Evolutionary conservation across 2,113 vertebrate genomes (phyloP), one percentile per base, ranked within the genome.

Genomic region (Plotosus lineatus): DNA sequence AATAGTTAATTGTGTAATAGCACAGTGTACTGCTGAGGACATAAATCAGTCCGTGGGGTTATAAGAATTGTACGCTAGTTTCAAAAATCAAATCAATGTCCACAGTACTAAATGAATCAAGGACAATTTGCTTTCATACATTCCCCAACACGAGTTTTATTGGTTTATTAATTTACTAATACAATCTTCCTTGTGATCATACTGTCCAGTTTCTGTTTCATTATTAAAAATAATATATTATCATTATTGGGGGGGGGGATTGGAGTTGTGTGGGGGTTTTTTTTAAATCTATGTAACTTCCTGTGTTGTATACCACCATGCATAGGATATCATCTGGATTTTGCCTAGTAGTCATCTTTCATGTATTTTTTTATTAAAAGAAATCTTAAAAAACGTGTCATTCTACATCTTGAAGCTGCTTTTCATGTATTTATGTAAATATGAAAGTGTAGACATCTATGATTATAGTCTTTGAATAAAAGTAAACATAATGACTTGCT

Each of bases 61-160:
- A 17, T 78, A 80, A 60, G 75, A 84, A 71, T 60, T 46, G 68
- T 36, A 36, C 66, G 83, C 56, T 36, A 33, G 21, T 50, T 66
- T 79, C 75, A 79, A 84, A 77, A 84, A 74, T 36, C 51, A 80
- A 74, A 56, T 48, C 77, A 68, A 28, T 80, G 73, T 28, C 69
- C 73, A 84, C 78, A 68, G 53, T 53, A 61, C 50, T 71, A 63
- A 61, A 72, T 58, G 73, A 60, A 50, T 84, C 38, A 28, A 44
- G 63, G 50, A 65, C 78, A 80, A 28, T 78, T n/a, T 48, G 38
- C 58, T n/a, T 77, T 81, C 48, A n/a, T 33, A 38, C 15, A 23
- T 63, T 65, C 8, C 42, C 23, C 0, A 28, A 28, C 9, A 23
- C 53, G 48, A 17, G 23, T 31, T 53, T 60, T 74, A 58, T 44